Evolutionary conservation across 2,888 invertebrate species (phyloP).

Genomic region (Isoperla grammatica): DNA sequence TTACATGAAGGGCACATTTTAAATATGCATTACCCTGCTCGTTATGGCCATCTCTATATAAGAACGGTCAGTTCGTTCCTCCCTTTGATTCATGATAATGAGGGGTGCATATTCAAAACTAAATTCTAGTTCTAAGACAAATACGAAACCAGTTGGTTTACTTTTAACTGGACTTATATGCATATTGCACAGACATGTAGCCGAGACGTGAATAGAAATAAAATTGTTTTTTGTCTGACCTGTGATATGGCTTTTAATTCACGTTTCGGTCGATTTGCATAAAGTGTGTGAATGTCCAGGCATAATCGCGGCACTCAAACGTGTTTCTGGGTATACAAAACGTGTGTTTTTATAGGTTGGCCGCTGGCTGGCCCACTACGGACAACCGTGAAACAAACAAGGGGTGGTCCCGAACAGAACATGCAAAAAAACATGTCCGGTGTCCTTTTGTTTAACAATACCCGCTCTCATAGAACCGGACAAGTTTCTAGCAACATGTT

Average conservation of each 20-base stretch:
- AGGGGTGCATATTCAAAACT: background rate
- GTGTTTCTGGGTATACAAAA: background rate
- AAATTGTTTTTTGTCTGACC: background rate
- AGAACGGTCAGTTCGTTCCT: no score
- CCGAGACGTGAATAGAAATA: background rate
- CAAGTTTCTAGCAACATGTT: background rate
- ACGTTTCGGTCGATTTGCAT: background rate
- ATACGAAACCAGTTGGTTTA: constrained; percentile 2
- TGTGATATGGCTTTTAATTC: constrained; percentile 3
- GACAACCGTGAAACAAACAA: background rate
- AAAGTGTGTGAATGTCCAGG: constrained; percentile 6
- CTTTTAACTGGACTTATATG: background rate
- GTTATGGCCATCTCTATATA: no score
- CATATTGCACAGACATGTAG: background rate
- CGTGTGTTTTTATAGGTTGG: background rate
- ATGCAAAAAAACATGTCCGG: background rate
- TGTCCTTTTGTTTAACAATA: constrained; percentile 5
- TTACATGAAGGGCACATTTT: no score
- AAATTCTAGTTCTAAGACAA: background rate
- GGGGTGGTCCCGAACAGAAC: background rate
- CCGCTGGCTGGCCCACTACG: no score
- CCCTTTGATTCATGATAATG: background rate
- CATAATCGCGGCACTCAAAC: background rate
- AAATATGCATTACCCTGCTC: no score
- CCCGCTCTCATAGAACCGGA: background rate